Evolutionary conservation across 2,113 vertebrate genomes (phyloP).

Genomic region (Notothenia rossii): DNA sequence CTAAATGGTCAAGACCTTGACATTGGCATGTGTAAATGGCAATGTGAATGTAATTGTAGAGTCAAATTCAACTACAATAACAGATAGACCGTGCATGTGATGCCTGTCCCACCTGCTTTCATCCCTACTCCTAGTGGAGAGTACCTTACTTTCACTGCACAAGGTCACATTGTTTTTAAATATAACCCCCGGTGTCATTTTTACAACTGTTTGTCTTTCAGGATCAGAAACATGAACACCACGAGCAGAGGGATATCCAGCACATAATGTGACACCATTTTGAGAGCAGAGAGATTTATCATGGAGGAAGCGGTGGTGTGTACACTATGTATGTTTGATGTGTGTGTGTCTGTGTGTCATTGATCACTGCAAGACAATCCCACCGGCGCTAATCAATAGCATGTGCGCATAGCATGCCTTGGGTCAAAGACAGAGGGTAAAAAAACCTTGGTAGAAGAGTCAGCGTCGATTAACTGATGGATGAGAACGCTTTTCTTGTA

Average conservation of each 20-base stretch:
- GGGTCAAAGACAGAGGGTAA: slow-evolving; percentile 51
- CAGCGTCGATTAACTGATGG: slow-evolving; percentile 12
- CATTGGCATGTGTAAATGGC: slow-evolving; percentile 1
- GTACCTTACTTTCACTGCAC: too few species aligned
- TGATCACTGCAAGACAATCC: slow-evolving; percentile 50
- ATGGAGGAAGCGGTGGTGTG: slow-evolving; percentile 30
- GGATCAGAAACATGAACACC: slow-evolving; percentile 10
- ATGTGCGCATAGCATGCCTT: slow-evolving; percentile 32
- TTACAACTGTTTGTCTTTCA: background rate
- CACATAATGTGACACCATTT: slow-evolving; percentile 63
- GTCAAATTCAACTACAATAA: slow-evolving; percentile 6
- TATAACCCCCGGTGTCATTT: background rate
- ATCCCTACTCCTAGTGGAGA: too few species aligned
- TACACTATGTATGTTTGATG: too few species aligned
- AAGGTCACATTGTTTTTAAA: slow-evolving; percentile 25
- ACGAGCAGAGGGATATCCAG: slow-evolving; percentile 30
- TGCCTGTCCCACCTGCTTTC: background rate
- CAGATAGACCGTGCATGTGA: background rate
- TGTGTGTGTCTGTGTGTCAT: slow-evolving; percentile 25
- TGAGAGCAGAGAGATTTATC: slow-evolving; percentile 55
- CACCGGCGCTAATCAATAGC: slow-evolving; percentile 60
- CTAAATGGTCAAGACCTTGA: slow-evolving; percentile 15
- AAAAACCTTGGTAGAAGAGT: slow-evolving; percentile 8
- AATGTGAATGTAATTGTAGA: background rate
- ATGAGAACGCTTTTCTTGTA: background rate